Conservation (phyloP, 2,797 vertebrate species). For the Neosalanx taihuensis region DNA sequence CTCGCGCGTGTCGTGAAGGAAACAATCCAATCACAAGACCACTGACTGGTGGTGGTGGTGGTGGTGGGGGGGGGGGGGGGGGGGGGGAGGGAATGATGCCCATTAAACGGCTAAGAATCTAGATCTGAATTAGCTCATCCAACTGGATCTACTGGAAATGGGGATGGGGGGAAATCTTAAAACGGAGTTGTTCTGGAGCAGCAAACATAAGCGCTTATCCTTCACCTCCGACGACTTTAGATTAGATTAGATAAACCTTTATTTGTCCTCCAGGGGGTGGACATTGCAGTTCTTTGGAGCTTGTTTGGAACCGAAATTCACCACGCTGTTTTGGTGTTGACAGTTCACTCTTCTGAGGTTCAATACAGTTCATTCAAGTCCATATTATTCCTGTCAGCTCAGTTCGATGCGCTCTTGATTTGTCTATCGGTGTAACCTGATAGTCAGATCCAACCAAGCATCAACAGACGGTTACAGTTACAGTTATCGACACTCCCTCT, state of each 20-base stretch:
- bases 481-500: constrained; percentile 1
- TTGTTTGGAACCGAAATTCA: not conserved
- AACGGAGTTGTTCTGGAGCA: not conserved
- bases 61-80: too few relatives aligned
- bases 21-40: not conserved
- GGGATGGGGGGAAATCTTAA: too few relatives aligned
- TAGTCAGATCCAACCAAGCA: not conserved
- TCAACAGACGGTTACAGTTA: not conserved
- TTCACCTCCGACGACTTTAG: not conserved
- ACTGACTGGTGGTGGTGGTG: not conserved
- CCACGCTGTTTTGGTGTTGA: not conserved
- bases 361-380: not conserved
- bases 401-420: not conserved
- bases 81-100: too few relatives aligned
- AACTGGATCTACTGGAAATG: not conserved
- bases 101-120: not conserved
- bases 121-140: not conserved
- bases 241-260: too few relatives aligned
- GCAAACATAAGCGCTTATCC: too few relatives aligned
- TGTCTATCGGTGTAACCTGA: constrained; percentile 3
- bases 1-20: not conserved
- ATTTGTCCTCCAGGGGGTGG: too few relatives aligned
- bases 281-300: too few relatives aligned
- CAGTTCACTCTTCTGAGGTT: not conserved
- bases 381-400: not conserved